Evolutionary conservation across 2,113 vertebrate species (phyloP).

Genomic region (Setophaga petechia): DNA sequence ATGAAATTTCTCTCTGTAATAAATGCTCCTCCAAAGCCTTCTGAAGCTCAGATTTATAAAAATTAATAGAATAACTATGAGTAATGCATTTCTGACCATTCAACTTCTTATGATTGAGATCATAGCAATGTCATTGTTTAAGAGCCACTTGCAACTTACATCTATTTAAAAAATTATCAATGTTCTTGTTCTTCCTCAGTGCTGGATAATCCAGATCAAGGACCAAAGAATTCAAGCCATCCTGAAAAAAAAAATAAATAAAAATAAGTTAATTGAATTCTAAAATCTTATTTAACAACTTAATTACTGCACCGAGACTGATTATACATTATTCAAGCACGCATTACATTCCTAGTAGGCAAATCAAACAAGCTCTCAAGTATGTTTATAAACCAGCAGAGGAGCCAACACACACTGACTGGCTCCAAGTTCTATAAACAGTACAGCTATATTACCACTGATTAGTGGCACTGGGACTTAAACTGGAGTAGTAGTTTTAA

Average conservation of each 20-base stretch:
- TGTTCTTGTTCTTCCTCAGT: conserved; percentile 98
- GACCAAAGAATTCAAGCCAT: conserved; percentile 95
- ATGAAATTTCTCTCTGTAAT: background rate
- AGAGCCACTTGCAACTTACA: conserved; percentile 86
- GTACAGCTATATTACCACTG: background rate
- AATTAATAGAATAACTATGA: background rate
- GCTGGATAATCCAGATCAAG: conserved; percentile 97
- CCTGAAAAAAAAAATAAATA: conserved; percentile 73
- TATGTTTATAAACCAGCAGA: conserved; percentile 30
- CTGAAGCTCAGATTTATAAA: background rate
- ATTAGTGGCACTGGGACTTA: background rate
- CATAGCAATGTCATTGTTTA: background rate
- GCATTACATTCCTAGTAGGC: conserved; percentile 12
- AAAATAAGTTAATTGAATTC: conserved; percentile 24
- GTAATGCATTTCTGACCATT: background rate
- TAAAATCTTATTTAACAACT: conserved; percentile 32
- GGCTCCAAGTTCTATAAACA: conserved; percentile 29
- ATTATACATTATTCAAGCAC: background rate
- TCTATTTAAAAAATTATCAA: conserved; percentile 97
- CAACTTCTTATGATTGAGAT: background rate
- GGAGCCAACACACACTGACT: background rate
- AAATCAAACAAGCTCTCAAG: conserved; percentile 40
- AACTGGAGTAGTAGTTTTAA: background rate
- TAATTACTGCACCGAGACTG: background rate
- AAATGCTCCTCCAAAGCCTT: background rate